These are phyloP conservation scores for Phoxinus dragarum DNA, from an alignment of 2,797 vertebrate species.

Conservation along the genomic window DNA sequence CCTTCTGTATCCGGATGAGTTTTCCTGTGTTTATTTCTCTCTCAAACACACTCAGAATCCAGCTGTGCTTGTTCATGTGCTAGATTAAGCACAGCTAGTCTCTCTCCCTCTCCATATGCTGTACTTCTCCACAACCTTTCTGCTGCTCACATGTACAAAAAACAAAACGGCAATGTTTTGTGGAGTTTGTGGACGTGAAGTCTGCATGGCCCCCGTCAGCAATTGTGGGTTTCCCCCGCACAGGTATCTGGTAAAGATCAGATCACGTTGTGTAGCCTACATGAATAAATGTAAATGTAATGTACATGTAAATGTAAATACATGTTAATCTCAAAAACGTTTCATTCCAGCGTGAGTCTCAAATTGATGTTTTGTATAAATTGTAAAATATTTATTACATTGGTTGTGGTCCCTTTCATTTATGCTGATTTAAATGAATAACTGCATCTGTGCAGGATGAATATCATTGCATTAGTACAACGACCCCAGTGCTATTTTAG, in stretches of 20 bases:
- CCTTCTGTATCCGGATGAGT: neutral
- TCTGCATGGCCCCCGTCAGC: neutral
- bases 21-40: neutral
- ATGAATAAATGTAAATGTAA: too few species aligned
- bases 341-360: neutral
- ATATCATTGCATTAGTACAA: neutral
- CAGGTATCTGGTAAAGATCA: neutral
- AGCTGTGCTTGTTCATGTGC: conserved; percentile 66
- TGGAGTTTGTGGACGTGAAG: neutral
- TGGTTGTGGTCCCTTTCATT: neutral
- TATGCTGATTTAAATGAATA: neutral
- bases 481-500: neutral
- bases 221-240: neutral
- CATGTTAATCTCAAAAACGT: neutral
- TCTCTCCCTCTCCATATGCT: conserved; percentile 64
- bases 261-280: neutral
- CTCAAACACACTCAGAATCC: conserved; percentile 38
- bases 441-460: neutral
- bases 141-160: conserved; percentile 3
- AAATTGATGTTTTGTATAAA: neutral
- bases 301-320: too few species aligned
- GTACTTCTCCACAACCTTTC: conserved; percentile 18
- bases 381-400: neutral
- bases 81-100: conserved; percentile 67
- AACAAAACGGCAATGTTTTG: neutral